Evolutionary conservation across 2,113 vertebrate genomes (phyloP).

Genomic region (Rhea americana): DNA sequence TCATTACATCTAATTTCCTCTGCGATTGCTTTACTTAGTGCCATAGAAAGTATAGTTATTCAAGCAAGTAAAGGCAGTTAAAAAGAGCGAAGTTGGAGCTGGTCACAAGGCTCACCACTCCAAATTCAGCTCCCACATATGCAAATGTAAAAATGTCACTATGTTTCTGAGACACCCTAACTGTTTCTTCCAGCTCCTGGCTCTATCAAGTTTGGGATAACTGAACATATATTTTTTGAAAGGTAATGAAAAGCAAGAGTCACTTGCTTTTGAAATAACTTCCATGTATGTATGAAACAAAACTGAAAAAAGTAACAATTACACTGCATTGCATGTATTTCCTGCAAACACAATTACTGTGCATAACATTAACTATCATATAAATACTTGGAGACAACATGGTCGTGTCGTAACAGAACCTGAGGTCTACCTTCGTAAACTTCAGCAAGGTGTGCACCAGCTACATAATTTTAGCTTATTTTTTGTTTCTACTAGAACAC

Average conservation of each 20-base stretch:
- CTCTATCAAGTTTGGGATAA: not conserved
- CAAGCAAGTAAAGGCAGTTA: slow-evolving; percentile 16
- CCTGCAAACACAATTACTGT: not conserved
- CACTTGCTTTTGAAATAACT: not conserved
- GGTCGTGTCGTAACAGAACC: not conserved
- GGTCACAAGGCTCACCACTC: not conserved
- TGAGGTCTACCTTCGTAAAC: not conserved
- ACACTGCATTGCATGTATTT: not conserved
- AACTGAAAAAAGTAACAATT: not conserved
- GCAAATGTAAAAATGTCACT: slow-evolving; percentile 32
- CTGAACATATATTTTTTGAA: not conserved
- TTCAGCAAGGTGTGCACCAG: rapidly evolving
- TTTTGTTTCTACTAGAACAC: not conserved
- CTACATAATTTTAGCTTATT: not conserved
- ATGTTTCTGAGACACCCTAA: not conserved
- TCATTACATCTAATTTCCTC: not conserved
- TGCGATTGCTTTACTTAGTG: not conserved
- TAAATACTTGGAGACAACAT: not conserved
- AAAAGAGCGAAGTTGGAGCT: slow-evolving; percentile 11
- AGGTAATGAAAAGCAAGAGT: not conserved
- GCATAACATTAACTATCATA: not conserved
- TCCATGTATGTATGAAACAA: not conserved
- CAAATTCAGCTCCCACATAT: not conserved
- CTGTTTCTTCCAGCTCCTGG: not conserved
- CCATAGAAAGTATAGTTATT: not conserved